Percentiles rank a stretch among this genome's conserved stretches.
Evolutionary conservation across 2,888 invertebrate genomes (phyloP).

Genomic region (Seira musarum): DNA sequence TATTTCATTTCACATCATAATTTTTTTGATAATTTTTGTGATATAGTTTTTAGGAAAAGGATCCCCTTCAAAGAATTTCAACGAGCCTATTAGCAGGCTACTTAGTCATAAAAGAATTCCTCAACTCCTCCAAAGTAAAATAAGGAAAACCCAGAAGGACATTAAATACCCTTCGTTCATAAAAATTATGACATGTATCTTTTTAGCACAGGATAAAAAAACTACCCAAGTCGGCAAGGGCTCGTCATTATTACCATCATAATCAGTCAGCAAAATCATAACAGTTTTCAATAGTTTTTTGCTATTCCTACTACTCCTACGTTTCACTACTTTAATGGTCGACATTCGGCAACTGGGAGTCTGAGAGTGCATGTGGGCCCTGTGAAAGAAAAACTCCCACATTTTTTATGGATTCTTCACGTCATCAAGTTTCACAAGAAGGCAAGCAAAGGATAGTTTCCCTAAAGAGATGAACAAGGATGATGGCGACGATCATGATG

Average conservation of each 20-base stretch:
- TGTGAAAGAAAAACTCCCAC: background rate
- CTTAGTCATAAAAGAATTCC: constrained; percentile 37
- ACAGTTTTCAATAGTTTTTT: constrained; percentile 34
- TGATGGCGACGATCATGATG: background rate
- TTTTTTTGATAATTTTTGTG: background rate
- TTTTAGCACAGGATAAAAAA: constrained; percentile 40
- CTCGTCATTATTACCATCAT: constrained; percentile 26
- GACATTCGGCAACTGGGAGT: background rate
- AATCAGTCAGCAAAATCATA: constrained; percentile 59
- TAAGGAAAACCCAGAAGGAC: constrained; percentile 7
- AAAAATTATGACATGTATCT: background rate
- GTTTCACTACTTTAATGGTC: background rate
- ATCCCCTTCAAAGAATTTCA: constrained; percentile 24
- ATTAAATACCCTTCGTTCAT: background rate
- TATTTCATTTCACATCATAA: background rate
- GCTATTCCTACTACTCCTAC: background rate
- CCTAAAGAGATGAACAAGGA: background rate
- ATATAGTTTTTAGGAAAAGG: constrained; percentile 8
- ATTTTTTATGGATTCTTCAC: constrained; percentile 14
- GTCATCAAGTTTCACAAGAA: constrained; percentile 6
- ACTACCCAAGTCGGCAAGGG: background rate
- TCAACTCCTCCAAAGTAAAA: constrained; percentile 25
- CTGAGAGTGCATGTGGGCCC: background rate
- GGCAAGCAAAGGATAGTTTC: background rate
- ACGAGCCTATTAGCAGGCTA: constrained; percentile 50